Base-by-base conservation (phyloP, 1,140 invertebrate genomes). In the Lepidostoma basale region DNA sequence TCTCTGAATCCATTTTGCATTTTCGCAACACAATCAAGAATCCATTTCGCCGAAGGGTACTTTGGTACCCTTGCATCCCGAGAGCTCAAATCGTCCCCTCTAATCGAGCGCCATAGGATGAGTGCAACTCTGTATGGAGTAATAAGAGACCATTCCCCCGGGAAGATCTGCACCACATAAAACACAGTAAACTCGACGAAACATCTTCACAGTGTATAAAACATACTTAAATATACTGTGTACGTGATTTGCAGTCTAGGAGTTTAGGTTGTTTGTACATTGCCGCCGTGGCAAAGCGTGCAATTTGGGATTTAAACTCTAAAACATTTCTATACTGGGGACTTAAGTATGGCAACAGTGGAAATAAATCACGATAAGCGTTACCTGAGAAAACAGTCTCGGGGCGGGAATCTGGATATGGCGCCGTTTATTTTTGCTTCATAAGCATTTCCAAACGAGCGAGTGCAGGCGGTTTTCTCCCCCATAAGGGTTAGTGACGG, bases 321-420 rank as follows among this genome's bases (percentile, higher is more conserved):
- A n/a, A n/a, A n/a, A n/a, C n/a, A n/a, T n/a, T n/a, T n/a, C n/a
- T n/a, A n/a, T n/a, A n/a, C n/a, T n/a, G n/a, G n/a, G n/a, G n/a
- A n/a, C n/a, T n/a, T n/a, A n/a, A n/a, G n/a, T 62, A 9, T 8
- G 18, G 40, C 39, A 62, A 62, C 58, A 45, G 36, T 59, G 54
- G 28, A 67, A 59, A 59, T 68, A 68, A 68, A 68, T 68, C 66
- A 68, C 58, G 44, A 52, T 47, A 60, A 44, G 62, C 66, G 52
- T 68, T 62, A 67, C 65, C 65, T 67, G 65, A 33, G 64, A 66
- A 58, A 58, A 40, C 23, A 42, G 49, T 52, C 23, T n/a, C 39
- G 30, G 62, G 45, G 28, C 1, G 33, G 9, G 45, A 69, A 65
- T 65, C 65, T 69, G 62, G 52, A 12, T 20, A 54, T 16, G 14